Base-by-base conservation (phyloP, 2,888 invertebrate genomes). In the Brenthis daphne region DNA sequence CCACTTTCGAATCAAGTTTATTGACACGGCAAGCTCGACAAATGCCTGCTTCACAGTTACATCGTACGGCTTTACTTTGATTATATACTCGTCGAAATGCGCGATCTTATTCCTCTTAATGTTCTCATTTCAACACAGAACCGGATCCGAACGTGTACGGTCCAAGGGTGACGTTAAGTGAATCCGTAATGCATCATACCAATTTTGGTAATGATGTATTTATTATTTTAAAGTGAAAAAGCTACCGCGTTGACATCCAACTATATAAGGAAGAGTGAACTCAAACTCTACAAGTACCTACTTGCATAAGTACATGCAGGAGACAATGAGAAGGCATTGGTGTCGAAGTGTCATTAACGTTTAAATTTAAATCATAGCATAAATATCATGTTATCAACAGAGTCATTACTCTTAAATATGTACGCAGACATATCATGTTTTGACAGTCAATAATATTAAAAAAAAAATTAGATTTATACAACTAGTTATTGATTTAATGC, bases 1-100 rank as follows among this genome's bases (percentile, higher is more conserved):
- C 92, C 85, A 92, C 92, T 92, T 92, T 92, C 92, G 91, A 92
- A 92, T 91, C 89, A 91, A 90, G 92, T 92, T 92, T 92, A 92
- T 92, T 92, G 92, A 92, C 92, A 91, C 90, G 90, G 85, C 88
- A 87, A 87, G 88, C 87, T 87, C 90, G 90, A 90, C 90, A 90
- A 90, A 90, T 85, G 88, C 85, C 83, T 53, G 71, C 67, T 87
- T 88, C 89, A 90, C 92, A 90, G 91, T 90, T 92, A 90, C 88
- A 86, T 86, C 85, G 83, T 74, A 81, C 83, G 83, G 85, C 86
- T 82, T 79, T 80, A 85, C 89, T 89, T 89, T 90, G 89, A 88
- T 85, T 87, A 82, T 83, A 79, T 78, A 66, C 68, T 73, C 71
- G 74, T 72, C 80, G 78, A 77, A 79, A 79, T 79, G 76, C 80